These are phyloP conservation scores for Noctua janthe DNA, from an alignment of 2,888 invertebrate species.

Conservation along the genomic window DNA sequence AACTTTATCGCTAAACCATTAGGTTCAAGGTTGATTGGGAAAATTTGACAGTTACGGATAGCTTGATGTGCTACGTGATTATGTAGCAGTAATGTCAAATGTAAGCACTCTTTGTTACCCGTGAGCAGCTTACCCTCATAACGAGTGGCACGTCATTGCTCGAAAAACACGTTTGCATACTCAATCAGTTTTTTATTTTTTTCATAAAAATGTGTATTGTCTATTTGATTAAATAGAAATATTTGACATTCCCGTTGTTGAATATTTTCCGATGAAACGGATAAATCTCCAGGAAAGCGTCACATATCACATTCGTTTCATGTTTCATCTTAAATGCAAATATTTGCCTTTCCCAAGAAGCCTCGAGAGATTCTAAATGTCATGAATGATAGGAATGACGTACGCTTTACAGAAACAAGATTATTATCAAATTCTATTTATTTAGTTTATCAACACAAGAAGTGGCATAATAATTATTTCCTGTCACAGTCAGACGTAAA, in stretches of 20 bases:
- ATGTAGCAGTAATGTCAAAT: too few relatives aligned
- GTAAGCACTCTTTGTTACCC: neutral
- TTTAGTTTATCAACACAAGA: neutral
- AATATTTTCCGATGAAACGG: neutral
- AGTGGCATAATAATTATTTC: neutral
- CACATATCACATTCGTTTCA: conserved; percentile 20
- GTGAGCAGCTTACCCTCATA: neutral
- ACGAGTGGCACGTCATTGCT: neutral
- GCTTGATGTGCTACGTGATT: neutral
- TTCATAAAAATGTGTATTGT: too few relatives aligned
- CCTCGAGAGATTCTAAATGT: conserved; percentile 17
- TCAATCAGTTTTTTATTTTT: neutral
- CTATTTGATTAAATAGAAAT: too few relatives aligned
- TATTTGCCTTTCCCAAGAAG: conserved; percentile 35
- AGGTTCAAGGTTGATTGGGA: too few relatives aligned
- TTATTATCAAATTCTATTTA: neutral
- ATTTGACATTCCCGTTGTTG: neutral
- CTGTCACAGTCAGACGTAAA: conserved; percentile 24
- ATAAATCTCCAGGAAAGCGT: conserved; percentile 18
- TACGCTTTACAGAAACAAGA: neutral
- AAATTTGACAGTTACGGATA: too few relatives aligned
- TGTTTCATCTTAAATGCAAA: conserved; percentile 28
- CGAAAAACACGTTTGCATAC: neutral
- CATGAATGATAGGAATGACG: neutral
- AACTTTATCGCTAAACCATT: too few relatives aligned